Conservation (phyloP, 1,140 invertebrate species). For the Lordiphosa collinella region DNA sequence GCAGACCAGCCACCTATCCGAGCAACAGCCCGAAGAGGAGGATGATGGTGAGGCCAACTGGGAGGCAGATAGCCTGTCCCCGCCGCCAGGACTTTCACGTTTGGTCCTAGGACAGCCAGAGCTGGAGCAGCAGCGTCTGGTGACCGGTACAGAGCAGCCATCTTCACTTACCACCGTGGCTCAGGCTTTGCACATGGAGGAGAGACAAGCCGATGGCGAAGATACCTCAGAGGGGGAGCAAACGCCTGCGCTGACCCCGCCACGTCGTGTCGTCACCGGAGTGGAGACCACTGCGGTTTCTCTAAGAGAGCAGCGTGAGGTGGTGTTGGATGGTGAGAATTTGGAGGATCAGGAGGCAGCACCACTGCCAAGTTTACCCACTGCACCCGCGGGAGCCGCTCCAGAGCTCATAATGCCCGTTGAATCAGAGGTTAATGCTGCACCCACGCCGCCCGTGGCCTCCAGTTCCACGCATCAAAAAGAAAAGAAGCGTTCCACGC, state of each 20-base stretch:
- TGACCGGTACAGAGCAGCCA: constrained; percentile 71
- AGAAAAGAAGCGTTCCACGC: constrained; percentile 29
- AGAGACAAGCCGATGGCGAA: constrained; percentile 76
- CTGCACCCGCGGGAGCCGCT: background rate
- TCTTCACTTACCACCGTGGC: constrained; percentile 74
- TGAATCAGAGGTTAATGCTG: background rate
- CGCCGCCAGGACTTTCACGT: constrained; percentile 83
- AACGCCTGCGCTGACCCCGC: constrained; percentile 17
- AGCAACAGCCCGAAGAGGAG: constrained; percentile 79
- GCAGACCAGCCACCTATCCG: constrained; percentile 85
- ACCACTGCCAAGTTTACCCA: too few relatives aligned
- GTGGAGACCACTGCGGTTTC: constrained; percentile 37
- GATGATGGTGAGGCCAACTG: constrained; percentile 35
- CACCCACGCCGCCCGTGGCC: background rate
- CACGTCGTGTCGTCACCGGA: constrained; percentile 50
- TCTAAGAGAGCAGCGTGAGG: constrained; percentile 80
- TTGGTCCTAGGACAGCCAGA: constrained; percentile 85
- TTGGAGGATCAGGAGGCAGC: constrained; percentile 80
- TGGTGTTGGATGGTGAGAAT: constrained; percentile 82
- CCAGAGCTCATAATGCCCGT: background rate
- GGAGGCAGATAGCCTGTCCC: constrained; percentile 73
- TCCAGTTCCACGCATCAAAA: constrained; percentile 2
- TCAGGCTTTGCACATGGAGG: constrained; percentile 61
- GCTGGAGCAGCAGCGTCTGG: constrained; percentile 79
- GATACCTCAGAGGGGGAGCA: constrained; percentile 69